A percentile compares a stretch with the other conserved stretches of the same genome.
These are phyloP conservation scores for Semicossyphus pulcher DNA, from an alignment of 2,113 vertebrate genomes.

Conservation along the genomic window DNA sequence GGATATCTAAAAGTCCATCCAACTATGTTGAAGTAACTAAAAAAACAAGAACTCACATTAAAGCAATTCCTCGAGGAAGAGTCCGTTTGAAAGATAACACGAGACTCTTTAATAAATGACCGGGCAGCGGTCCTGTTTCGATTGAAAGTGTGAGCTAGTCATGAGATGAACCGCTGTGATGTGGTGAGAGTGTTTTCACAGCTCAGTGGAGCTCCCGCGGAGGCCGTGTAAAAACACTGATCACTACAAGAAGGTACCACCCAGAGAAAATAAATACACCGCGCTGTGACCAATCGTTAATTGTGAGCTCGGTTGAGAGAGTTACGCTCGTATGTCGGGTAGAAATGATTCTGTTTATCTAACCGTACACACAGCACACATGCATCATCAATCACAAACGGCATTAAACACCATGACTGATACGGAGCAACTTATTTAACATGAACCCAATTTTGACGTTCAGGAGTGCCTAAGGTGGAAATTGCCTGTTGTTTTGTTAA, in stretches of 20 bases:
- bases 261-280: constrained; percentile 55
- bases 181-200: constrained; percentile 44
- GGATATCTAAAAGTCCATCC: not conserved
- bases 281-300: constrained; percentile 43
- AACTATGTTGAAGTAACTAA: too few relatives aligned
- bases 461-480: not conserved
- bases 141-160: constrained; percentile 15
- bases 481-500: not conserved
- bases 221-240: constrained; percentile 48
- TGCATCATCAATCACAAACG: not conserved
- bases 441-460: not conserved
- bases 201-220: constrained; percentile 32
- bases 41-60: not conserved
- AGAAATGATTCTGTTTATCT: constrained; percentile 6
- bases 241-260: constrained; percentile 47
- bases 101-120: not conserved
- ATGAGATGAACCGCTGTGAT: constrained; percentile 43
- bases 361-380: constrained; percentile 5
- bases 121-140: not conserved
- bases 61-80: not conserved
- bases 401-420: constrained; percentile 1
- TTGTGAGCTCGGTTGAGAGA: constrained; percentile 23
- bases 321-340: constrained; percentile 7
- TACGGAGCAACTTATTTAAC: not conserved
- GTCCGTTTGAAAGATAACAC: not conserved